Evolutionary conservation across 2,797 vertebrate genomes (phyloP).

Genomic region (Pseudomugil gertrudae): DNA sequence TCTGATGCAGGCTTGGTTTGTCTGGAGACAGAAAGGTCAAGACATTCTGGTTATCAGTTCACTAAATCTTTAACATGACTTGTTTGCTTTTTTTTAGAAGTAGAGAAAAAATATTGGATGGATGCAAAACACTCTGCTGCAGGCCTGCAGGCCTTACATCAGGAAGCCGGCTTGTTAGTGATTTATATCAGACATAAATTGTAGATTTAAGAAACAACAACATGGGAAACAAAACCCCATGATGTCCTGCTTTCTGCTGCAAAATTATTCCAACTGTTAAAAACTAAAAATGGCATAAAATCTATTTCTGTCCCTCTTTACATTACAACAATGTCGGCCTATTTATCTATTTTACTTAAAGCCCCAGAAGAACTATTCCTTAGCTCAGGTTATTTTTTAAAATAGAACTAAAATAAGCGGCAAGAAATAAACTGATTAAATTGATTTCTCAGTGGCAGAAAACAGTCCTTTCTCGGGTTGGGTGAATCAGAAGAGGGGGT

Average conservation of each 20-base stretch:
- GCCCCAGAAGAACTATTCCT: background rate
- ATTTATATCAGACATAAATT: background rate
- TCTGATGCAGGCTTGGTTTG: constrained; percentile 20
- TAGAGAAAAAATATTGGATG: no score
- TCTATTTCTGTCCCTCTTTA: background rate
- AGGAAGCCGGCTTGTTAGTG: background rate
- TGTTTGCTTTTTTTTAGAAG: no score
- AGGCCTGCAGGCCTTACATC: constrained; percentile 45
- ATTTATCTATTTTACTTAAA: no score
- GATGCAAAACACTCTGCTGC: no score
- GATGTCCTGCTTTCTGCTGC: background rate
- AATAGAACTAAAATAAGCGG: background rate
- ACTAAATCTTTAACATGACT: background rate
- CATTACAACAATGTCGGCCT: no score
- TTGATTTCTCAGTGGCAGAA: constrained; percentile 2
- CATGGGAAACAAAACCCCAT: background rate
- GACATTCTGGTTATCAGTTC: no score
- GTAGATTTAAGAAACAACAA: background rate
- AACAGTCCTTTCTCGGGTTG: constrained; percentile 15
- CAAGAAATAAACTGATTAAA: background rate
- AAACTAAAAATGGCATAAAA: background rate
- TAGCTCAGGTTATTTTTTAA: background rate
- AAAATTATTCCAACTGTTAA: background rate
- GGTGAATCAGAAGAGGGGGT: constrained; percentile 54
- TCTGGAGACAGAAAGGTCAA: no score